Base-by-base conservation (phyloP, 2,797 vertebrate genomes). In the Halcyon smyrnensis region DNA sequence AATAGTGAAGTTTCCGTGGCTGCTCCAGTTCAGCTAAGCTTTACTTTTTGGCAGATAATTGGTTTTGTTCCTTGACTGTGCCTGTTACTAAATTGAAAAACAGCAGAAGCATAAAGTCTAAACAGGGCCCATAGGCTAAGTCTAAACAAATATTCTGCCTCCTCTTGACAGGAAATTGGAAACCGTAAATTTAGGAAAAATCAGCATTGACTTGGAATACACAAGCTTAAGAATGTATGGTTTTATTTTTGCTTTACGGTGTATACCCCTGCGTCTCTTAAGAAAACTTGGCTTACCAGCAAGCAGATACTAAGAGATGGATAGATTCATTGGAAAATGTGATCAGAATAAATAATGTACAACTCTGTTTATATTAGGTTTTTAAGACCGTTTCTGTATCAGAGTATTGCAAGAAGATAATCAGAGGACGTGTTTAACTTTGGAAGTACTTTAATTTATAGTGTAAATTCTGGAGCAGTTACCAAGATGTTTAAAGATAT, bases 1-100 rank as follows among this genome's bases (percentile, higher is more conserved):
- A 73, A 80, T 15, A 48, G 48, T 87, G 17, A 74, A 92, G 70
- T 95, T 93, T 93, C 85, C 45, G 15, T 76, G 78, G 74, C 91
- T 95, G 86, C 41, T 90, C 9, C 41, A 74, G 90, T 88, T 91
- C 90, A 95, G 59, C 83, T 76, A 50, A 80, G 91, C 88, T 94
- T 93, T 87, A 75, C 37, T 64, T 89, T 89, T 89, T 95, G 91
- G 68, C 88, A 87, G 56, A 20, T 84, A 53, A 86, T 76, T 77
- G 37, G 8, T 78, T 80, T 80, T 51, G 15, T 87, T 89, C 64
- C 85, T 83, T 73, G 36, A 41, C 68, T 57, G 5, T 87, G 51
- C 36, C 28, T 71, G 21, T 86, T 87, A 51, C 8, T 89, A 54
- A 83, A 75, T 9, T 78, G 71, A 83, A 91, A 79, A 88, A 27